Conservation (phyloP, 2,113 vertebrate genomes). For the Vulpes ferrilata region DNA sequence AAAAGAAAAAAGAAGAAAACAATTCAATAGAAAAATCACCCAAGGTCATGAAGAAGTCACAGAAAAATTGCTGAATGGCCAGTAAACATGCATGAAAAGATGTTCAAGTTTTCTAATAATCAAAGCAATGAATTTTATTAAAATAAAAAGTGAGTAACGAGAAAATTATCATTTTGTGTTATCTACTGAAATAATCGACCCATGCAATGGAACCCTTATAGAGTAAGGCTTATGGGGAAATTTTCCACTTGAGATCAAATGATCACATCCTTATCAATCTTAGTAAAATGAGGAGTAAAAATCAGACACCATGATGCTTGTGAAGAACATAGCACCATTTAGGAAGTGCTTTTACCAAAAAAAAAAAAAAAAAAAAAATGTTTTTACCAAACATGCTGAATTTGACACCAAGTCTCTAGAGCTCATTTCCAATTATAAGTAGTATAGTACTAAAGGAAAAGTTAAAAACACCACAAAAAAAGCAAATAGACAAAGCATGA, state of each 20-base stretch:
- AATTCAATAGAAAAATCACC: background rate
- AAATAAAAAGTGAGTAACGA: constrained; percentile 24
- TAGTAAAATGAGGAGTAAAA: background rate
- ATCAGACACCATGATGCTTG: background rate
- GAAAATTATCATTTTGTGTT: background rate
- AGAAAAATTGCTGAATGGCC: background rate
- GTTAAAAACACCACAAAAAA: constrained; percentile 31
- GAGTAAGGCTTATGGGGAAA: background rate
- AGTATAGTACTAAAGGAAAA: constrained; percentile 1
- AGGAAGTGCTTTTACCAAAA: constrained; percentile 29
- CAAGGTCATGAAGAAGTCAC: constrained; percentile 29
- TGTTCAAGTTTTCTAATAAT: constrained; percentile 37
- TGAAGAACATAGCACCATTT: constrained; percentile 24
- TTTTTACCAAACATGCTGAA: constrained; percentile 15
- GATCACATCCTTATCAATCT: background rate
- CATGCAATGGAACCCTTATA: background rate
- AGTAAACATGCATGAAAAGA: constrained; percentile 26
- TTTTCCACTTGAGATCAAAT: constrained; percentile 6
- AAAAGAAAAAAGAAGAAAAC: background rate
- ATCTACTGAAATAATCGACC: background rate
- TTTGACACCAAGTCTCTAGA: background rate
- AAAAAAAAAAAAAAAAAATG: background rate
- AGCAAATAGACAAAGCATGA: background rate
- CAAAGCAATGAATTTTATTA: constrained; percentile 34
- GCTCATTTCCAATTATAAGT: constrained; percentile 30